Evolutionary conservation across 2,888 invertebrate genomes (phyloP).

Genomic region (Auanema freiburgensis): DNA sequence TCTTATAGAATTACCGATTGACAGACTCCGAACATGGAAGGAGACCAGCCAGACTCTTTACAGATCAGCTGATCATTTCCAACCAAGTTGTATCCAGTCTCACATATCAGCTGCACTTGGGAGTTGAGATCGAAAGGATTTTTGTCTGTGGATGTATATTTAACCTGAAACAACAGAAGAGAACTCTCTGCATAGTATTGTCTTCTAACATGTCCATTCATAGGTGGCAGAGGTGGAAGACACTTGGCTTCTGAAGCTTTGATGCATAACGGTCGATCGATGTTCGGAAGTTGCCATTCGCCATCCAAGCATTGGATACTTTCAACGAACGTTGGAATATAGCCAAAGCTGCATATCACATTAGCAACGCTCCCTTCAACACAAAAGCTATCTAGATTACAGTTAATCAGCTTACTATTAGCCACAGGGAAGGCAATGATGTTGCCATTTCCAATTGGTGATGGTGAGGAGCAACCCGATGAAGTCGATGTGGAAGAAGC

Average conservation of each 20-base stretch:
- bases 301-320: slow-evolving; percentile 20
- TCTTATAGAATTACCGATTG: slow-evolving; percentile 7
- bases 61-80: slow-evolving; percentile 30
- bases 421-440: too few species aligned
- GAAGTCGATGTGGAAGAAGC: too few species aligned
- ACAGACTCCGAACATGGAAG: slow-evolving; percentile 11
- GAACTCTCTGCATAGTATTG: background rate
- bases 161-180: slow-evolving; percentile 21
- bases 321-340: too few species aligned
- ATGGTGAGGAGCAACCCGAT: too few species aligned
- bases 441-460: too few species aligned
- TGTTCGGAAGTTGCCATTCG: slow-evolving; percentile 21
- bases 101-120: slow-evolving; percentile 24
- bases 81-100: slow-evolving; percentile 19
- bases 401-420: too few species aligned
- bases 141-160: slow-evolving; percentile 21
- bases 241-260: slow-evolving; percentile 25
- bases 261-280: slow-evolving; percentile 21
- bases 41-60: slow-evolving; percentile 30
- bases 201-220: slow-evolving; percentile 23
- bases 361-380: too few species aligned
- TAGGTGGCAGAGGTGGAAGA: slow-evolving; percentile 23
- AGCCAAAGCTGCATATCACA: too few species aligned
- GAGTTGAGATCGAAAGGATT: slow-evolving; percentile 26
- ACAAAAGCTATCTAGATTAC: too few species aligned